A percentile compares a stretch with the other conserved stretches of the same genome.
These are phyloP conservation scores for Drosophila cracens DNA, from an alignment of 2,888 invertebrate species.

Conservation along the genomic window DNA sequence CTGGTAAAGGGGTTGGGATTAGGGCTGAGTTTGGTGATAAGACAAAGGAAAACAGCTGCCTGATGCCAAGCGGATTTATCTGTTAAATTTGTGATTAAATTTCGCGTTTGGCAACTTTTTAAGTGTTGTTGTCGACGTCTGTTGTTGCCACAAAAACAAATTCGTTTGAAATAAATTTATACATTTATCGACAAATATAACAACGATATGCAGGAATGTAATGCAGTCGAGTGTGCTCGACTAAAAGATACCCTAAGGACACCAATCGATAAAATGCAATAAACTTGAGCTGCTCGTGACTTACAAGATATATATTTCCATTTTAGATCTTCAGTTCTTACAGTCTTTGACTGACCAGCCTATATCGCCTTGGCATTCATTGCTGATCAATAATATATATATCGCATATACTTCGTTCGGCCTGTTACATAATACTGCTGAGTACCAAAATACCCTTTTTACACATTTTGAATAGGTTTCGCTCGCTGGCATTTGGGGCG, in stretches of 20 bases:
- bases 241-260: background rate
- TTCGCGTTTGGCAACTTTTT: conserved; percentile 39
- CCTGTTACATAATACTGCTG: background rate
- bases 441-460: background rate
- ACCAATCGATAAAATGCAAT: background rate
- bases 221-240: background rate
- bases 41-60: conserved; percentile 25
- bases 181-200: conserved; percentile 46
- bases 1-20: conserved; percentile 5
- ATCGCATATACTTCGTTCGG: background rate
- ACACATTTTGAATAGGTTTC: background rate
- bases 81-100: conserved; percentile 25
- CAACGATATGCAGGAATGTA: background rate
- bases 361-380: background rate
- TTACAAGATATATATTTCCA: too few relatives aligned
- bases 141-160: conserved; percentile 49
- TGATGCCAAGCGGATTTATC: conserved; percentile 27
- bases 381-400: background rate
- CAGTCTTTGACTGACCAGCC: background rate
- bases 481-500: conserved; percentile 1
- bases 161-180: conserved; percentile 62
- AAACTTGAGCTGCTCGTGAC: background rate
- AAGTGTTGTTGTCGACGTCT: conserved; percentile 24
- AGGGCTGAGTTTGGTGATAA: background rate
- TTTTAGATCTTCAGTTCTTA: background rate